Base-by-base conservation (phyloP, 2,113 vertebrate species). In the Paralichthys olivaceus region DNA sequence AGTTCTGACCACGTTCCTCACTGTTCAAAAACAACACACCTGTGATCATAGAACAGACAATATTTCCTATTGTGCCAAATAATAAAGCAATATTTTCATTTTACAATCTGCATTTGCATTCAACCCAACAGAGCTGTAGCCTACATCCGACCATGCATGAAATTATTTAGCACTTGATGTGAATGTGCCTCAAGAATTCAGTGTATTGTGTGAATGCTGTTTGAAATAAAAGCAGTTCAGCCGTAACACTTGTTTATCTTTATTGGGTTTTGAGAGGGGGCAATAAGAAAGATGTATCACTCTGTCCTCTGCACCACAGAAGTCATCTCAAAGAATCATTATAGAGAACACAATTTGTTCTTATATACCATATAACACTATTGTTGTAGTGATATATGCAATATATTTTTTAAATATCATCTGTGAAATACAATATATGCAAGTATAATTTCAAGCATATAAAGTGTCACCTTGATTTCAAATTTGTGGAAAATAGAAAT, bases 1-100 rank as follows among this genome's bases (percentile, higher is more conserved):
- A 9, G 9, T 45, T 79, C 8, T 68, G 8, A 59, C 28, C 17
- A 45, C 76, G 43, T 75, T 77, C 65, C 34, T 75, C 67, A 69
- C 72, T 55, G 22, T 82, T 62, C 61, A 60, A 78, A 77, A 83
- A 80, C 49, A 72, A 84, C 66, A 66, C 60, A 70, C 67, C 40
- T 49, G 23, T 72, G 28, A 37, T 82, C 77, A 80, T 56, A 5
- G 34, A 49, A 75, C 43, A 74, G 26, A 72, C 59, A 65, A 75
- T 61, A 70, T 91, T 87, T 92, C 85, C 87, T 85, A 90, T 74
- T 85, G 93, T 94, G 94, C 93, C 93, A 94, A 94, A 94, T 91
- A 87, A 90, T 72, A 13, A 93, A 95, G 94, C 94, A 95, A 95
- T 94, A 94, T 93, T 92, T 90, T 93, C 89, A 94, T 40, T 94